Conservation (phyloP, 2,113 vertebrate genomes). For the Columba livia region DNA sequence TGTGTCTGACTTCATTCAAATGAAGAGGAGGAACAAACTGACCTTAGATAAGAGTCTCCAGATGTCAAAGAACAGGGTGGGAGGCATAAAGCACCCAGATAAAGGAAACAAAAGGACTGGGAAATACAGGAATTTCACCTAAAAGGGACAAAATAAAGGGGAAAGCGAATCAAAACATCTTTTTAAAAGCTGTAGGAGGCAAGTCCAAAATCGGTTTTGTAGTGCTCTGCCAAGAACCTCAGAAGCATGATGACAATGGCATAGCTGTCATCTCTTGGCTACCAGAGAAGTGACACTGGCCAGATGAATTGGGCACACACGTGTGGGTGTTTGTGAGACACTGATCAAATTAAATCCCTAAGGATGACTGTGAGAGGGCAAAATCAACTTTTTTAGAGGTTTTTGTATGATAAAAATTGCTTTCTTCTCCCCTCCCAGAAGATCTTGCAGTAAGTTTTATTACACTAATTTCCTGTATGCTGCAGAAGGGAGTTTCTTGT, state of each 20-base stretch:
- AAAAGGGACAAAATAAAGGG: not conserved
- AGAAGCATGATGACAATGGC: not conserved
- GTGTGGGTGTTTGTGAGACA: not conserved
- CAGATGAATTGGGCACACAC: not conserved
- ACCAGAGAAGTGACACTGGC: not conserved
- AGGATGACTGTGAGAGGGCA: not conserved
- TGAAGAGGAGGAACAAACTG: not conserved
- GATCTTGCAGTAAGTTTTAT: not conserved
- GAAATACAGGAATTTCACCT: not conserved
- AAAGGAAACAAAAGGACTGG: not conserved
- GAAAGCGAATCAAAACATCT: not conserved
- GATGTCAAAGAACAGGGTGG: not conserved
- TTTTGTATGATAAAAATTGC: not conserved
- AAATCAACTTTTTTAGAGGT: not conserved
- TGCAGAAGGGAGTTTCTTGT: not conserved
- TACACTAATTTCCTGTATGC: not conserved
- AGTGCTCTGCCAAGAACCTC: not conserved
- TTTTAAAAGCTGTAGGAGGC: not conserved
- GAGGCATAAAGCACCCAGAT: not conserved
- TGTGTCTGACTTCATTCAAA: not conserved
- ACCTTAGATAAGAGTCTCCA: not conserved
- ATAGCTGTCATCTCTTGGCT: not conserved
- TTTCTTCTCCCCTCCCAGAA: rapidly evolving
- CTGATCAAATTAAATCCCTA: not conserved
- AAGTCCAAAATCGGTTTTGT: not conserved